These are phyloP conservation scores for Pionites leucogaster DNA, from an alignment of 2,113 vertebrate species.

Conservation along the genomic window DNA sequence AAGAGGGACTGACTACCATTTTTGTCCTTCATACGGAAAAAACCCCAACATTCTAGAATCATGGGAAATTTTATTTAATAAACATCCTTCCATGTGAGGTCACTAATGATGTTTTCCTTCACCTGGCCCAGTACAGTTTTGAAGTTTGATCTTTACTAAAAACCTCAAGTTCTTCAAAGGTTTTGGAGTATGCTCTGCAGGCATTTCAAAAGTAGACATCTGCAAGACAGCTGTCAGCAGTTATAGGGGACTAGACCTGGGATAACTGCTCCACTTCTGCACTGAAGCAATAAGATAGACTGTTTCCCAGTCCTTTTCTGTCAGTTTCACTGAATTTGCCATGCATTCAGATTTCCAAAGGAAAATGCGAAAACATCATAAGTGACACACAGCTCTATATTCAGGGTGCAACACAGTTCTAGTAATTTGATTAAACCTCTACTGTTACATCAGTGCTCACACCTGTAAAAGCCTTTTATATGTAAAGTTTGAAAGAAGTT, in stretches of 20 bases:
- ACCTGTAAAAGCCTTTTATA: not conserved
- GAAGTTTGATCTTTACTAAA: not conserved
- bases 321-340: not conserved
- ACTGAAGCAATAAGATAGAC: fast-evolving
- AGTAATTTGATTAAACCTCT: not conserved
- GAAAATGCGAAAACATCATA: not conserved
- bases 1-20: not conserved
- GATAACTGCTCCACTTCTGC: not conserved
- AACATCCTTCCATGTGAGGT: fast-evolving
- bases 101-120: not conserved
- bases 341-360: not conserved
- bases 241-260: not conserved
- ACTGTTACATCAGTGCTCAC: not conserved
- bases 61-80: not conserved
- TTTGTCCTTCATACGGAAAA: not conserved
- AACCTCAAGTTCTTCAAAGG: not conserved
- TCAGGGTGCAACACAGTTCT: not conserved
- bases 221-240: not conserved
- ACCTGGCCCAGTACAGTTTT: fast-evolving
- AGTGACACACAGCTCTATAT: not conserved
- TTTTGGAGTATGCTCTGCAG: not conserved
- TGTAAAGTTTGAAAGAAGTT: not conserved
- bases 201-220: not conserved
- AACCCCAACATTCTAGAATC: not conserved
- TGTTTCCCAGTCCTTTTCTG: not conserved